Base-by-base conservation (phyloP, 2,797 vertebrate species). In the Glyptemys insculpta region DNA sequence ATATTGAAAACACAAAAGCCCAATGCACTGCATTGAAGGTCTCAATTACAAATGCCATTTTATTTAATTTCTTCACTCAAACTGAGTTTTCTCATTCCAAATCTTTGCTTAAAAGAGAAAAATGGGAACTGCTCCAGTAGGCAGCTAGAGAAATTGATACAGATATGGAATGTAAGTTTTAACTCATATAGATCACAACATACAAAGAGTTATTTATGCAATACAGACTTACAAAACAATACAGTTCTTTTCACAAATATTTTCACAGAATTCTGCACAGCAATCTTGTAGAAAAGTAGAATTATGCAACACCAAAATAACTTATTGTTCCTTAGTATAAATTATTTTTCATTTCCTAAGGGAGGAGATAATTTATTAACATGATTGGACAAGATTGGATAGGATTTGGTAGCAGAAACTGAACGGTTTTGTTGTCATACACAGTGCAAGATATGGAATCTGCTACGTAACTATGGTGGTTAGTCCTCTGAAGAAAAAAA, bases 11-110 rank as follows among this genome's bases (percentile, higher is more conserved):
- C 56, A 59, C 74, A 94, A 90, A 37, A 96, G 94, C 8, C 56
- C 81, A 90, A 12, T 47, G 90, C 52, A 78, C 72, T 85, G 62
- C 78, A 86, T 16, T 27, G 41, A 96, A 85, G 41, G 49, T 92
- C 98, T 97, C 98, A 98, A 97, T 98, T 98, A 99, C 96, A 99
- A 99, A 99, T 97, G 98, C 94, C 74, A 97, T 98, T 99, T 99
- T 99, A 99, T 99, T 99, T 98, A 93, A 98, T 98, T 97, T 98
- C 97, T 54, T 98, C 98, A 98, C 98, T 98, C 98, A 98, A 97
- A 97, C 94, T 93, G 95, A 96, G 97, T 98, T 97, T 99, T 94
- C 97, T 98, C 98, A 95, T 97, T 98, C 97, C 97, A 98, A 98
- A 98, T 98, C 97, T 98, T 98, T 98, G 98, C 95, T 98, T 98